Evolutionary conservation across 2,888 invertebrate species (phyloP).

Genomic region (Latrodectus elegans): DNA sequence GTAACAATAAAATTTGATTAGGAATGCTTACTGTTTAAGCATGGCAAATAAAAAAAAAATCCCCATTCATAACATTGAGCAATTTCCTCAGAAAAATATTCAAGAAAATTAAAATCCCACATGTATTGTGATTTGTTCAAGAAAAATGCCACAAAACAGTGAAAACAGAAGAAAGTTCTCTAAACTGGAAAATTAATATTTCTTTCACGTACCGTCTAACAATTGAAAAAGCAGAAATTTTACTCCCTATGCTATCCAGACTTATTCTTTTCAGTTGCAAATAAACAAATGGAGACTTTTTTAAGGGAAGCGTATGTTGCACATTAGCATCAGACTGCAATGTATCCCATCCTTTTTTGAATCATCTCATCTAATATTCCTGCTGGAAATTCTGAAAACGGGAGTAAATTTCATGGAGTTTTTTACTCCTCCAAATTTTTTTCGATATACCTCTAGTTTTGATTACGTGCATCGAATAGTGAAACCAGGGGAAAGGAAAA

Average conservation of each 20-base stretch:
- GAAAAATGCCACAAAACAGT: no score
- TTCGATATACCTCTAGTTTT: constrained; percentile 24
- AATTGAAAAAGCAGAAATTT: constrained; percentile 26
- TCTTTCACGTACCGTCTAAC: constrained; percentile 15
- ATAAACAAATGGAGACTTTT: constrained; percentile 45
- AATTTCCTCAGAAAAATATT: no score
- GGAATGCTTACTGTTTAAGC: no score
- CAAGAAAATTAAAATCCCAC: no score
- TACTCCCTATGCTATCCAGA: not conserved
- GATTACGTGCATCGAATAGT: constrained; percentile 50
- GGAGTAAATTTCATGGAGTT: constrained; percentile 27
- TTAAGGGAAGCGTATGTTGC: constrained; percentile 22
- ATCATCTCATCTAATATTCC: constrained; percentile 33
- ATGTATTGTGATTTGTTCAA: no score
- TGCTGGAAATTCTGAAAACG: constrained; percentile 9
- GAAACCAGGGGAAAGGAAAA: not conserved
- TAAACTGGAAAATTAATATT: constrained; percentile 33
- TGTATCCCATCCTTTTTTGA: constrained; percentile 17
- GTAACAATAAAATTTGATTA: no score
- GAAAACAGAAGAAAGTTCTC: no score
- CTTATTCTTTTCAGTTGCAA: constrained; percentile 24
- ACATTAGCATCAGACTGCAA: constrained; percentile 31
- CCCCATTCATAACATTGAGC: no score
- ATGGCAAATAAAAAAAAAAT: no score
- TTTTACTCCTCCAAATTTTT: constrained; percentile 15